These are phyloP conservation scores for Barbus barbus DNA, from an alignment of 2,113 vertebrate species.

Conservation along the genomic window DNA sequence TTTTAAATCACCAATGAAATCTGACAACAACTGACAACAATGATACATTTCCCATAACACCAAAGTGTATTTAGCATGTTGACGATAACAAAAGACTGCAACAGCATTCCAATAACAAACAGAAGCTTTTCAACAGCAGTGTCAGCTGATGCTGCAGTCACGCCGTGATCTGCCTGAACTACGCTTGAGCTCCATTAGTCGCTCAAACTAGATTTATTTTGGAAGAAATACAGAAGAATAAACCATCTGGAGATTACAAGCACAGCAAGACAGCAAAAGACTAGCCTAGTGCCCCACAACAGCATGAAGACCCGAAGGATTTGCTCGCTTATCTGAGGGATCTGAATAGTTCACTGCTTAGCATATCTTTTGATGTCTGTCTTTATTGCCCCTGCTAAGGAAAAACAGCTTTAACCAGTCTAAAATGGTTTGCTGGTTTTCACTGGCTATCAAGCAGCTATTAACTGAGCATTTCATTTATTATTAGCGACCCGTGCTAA, in stretches of 20 bases:
- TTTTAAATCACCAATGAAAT: too few relatives aligned
- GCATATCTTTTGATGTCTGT: neutral
- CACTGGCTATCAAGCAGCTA: neutral
- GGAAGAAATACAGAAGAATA: neutral
- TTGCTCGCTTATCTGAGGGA: neutral
- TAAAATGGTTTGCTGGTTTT: neutral
- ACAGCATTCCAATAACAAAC: too few relatives aligned
- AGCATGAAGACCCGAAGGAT: neutral
- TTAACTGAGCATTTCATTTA: constrained; percentile 31
- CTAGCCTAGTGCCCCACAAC: neutral
- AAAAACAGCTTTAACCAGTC: neutral
- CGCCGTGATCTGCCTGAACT: too few relatives aligned
- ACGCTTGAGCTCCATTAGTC: too few relatives aligned
- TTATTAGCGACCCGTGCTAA: constrained; percentile 24
- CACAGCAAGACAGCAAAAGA: neutral
- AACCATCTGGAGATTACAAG: neutral
- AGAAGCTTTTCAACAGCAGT: too few relatives aligned
- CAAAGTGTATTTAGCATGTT: too few relatives aligned
- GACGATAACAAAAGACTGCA: too few relatives aligned
- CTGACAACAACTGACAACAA: too few relatives aligned
- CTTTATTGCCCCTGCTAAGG: neutral
- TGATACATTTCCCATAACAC: too few relatives aligned
- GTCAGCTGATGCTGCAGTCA: too few relatives aligned
- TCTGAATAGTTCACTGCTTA: neutral
- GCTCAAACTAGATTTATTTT: too few relatives aligned